Evolutionary conservation across 2,113 vertebrate genomes (phyloP).

Genomic region (Lycaon pictus): DNA sequence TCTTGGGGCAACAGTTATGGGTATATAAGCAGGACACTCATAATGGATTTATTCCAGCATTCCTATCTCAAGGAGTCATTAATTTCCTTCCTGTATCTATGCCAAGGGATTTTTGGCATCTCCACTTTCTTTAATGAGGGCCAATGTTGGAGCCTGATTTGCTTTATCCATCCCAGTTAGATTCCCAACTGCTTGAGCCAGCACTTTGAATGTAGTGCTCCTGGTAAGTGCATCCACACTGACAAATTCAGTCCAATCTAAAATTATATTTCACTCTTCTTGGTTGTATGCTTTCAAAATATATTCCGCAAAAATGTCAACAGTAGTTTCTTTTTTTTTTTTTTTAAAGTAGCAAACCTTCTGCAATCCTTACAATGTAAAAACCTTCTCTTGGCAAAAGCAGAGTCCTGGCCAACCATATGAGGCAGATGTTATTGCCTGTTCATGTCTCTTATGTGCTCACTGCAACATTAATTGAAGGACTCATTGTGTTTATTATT

Average conservation of each 20-base stretch:
- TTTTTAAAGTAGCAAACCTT: neutral
- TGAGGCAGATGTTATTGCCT: neutral
- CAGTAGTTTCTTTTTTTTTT: slow-evolving; percentile 45
- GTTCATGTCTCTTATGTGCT: neutral
- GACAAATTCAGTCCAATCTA: slow-evolving; percentile 38
- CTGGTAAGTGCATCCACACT: neutral
- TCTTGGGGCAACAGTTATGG: slow-evolving; percentile 43
- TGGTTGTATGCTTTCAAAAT: slow-evolving; percentile 55
- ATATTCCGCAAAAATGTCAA: slow-evolving; percentile 50
- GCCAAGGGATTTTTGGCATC: slow-evolving; percentile 63
- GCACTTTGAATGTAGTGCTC: neutral
- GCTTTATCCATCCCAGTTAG: slow-evolving; percentile 22
- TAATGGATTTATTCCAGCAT: slow-evolving; percentile 37
- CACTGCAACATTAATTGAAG: neutral
- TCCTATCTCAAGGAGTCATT: slow-evolving; percentile 45
- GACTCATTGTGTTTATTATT: neutral
- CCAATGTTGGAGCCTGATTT: slow-evolving; percentile 21
- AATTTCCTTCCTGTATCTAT: slow-evolving; percentile 42
- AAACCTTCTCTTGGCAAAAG: slow-evolving; percentile 24
- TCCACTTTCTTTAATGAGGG: slow-evolving; percentile 25
- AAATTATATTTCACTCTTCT: slow-evolving; percentile 58
- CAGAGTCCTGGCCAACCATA: neutral
- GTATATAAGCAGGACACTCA: neutral
- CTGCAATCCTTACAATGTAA: neutral
- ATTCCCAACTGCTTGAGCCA: slow-evolving; percentile 58